phyloP scores from a whole-genome alignment of 2,113 vertebrate genomes.

The Tychaedon coryphoeus region DNA sequence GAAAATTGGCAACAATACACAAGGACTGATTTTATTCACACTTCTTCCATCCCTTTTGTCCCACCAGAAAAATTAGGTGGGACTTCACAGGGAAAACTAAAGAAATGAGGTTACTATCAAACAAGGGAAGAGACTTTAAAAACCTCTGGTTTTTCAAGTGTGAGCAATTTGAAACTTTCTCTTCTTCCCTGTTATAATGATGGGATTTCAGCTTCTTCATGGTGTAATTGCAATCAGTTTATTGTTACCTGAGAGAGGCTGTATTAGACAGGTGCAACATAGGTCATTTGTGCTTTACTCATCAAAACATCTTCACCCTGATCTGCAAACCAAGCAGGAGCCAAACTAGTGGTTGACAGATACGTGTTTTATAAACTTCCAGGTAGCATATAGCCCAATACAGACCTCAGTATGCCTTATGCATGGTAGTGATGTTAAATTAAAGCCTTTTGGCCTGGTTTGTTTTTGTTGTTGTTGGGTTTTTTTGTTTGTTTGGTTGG shows the following conservation, averaged over 20 bases:
- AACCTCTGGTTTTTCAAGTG: background rate
- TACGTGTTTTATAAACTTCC: background rate
- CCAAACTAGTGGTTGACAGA: background rate
- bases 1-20: background rate
- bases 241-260: background rate
- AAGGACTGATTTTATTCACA: background rate
- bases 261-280: background rate
- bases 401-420: background rate
- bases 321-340: background rate
- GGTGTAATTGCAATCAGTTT: background rate
- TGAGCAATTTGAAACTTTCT: background rate
- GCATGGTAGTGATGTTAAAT: background rate
- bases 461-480: too few species aligned
- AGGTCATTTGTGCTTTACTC: background rate
- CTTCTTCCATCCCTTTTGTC: background rate
- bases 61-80: background rate
- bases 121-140: background rate
- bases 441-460: background rate
- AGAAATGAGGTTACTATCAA: background rate
- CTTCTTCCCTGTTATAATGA: background rate
- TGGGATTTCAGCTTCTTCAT: background rate
- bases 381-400: background rate
- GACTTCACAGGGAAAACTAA: background rate
- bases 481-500: too few species aligned
- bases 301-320: background rate